Base-by-base conservation (phyloP, 2,888 invertebrate genomes). In the Anodontia alba region DNA sequence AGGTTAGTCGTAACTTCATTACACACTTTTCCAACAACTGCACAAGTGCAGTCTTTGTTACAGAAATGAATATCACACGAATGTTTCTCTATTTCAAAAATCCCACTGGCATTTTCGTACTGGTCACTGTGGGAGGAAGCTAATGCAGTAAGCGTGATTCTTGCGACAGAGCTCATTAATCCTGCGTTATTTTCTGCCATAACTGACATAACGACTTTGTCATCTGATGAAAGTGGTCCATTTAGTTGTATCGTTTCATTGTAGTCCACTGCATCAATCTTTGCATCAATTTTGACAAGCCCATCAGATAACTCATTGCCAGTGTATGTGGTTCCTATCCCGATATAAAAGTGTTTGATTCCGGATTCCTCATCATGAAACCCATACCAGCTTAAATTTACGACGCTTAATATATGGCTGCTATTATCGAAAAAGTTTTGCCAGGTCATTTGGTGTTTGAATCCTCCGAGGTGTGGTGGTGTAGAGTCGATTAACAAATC, bases 391-490 rank as follows among this genome's bases (percentile, higher is more conserved):
- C 68, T 78, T n/a, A 88, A 38, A 33, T 78, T 49, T 15, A 87
- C 38, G 29, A 54, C 67, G 23, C 78, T 49, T 17, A 29, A n/a
- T 15, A 15, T 10, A 12, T 43, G 70, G 2, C 68, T 71, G 12
- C 17, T n/a, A 26, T 49, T 26, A 54, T 69, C 29, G 1, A 57
- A 29, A 10, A 54, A 67, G 23, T 76, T 76, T 23, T 33, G 54
- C 87, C 87, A 88, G 26, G 71, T 62, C 67, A 88, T 38, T 49
- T 81, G 78, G 23, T 69, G 73, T 38, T 77, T 82, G 29, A 88
- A 87, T 12, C 87, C 88, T n/a, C 89, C 89, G 0, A 85, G n/a
- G 29, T 86, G 84, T 10, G 90, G 90, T 0, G 90, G 88, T 12
- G 88, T 81, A 10, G 87, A 85, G 77, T 90, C 89, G 23, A 90